Conservation (phyloP, 92 coral and sea anemone genomes). For the Chrysogorgia sp. region DNA sequence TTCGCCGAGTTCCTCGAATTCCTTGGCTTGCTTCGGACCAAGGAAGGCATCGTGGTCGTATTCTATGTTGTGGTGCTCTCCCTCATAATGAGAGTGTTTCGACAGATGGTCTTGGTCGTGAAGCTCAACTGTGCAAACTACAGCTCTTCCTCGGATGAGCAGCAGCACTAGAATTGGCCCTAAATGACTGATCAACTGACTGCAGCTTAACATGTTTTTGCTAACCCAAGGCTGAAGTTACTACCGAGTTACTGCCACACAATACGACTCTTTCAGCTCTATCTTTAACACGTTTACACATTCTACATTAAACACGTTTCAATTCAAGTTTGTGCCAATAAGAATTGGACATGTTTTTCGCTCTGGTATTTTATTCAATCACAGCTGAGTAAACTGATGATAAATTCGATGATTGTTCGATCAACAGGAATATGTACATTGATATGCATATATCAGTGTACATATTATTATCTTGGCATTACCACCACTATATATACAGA, state of each 20-base stretch:
- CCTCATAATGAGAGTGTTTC: constrained; percentile 81
- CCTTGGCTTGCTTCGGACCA: constrained; percentile 87
- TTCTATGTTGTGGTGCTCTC: constrained; percentile 69
- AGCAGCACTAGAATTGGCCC: background rate
- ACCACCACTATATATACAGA: no score
- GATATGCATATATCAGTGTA: no score
- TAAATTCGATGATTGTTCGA: background rate
- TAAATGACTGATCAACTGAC: background rate
- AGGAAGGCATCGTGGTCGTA: constrained; percentile 97
- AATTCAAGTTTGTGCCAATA: constrained; percentile 15
- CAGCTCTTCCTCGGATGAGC: background rate
- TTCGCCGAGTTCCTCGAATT: constrained; percentile 84
- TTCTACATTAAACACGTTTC: constrained; percentile 13
- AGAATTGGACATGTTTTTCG: background rate
- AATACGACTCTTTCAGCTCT: background rate
- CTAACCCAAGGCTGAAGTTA: background rate
- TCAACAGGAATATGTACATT: background rate
- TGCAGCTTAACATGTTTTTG: background rate
- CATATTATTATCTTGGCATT: no score
- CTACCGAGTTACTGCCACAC: background rate
- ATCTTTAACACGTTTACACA: constrained; percentile 2
- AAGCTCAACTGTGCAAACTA: constrained; percentile 40
- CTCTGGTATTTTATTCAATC: background rate
- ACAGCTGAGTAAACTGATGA: constrained; percentile 20
- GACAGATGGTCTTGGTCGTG: constrained; percentile 87